phyloP scores from a whole-genome alignment of 53 echinoderm and acorn worm genomes.

The Mesocentrotus franciscanus region DNA sequence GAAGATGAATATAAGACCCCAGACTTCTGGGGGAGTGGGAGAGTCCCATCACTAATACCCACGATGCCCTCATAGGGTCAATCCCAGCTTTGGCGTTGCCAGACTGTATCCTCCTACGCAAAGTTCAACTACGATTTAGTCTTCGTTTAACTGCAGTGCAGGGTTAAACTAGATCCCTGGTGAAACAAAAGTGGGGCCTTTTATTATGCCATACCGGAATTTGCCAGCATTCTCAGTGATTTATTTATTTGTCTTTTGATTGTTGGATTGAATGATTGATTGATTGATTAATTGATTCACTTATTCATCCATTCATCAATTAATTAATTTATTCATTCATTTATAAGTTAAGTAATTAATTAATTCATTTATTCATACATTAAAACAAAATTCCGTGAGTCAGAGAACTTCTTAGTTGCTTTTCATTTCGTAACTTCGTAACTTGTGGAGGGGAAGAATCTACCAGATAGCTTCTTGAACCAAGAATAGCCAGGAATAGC shows the following conservation, averaged over 20 bases:
- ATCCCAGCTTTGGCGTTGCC: neutral
- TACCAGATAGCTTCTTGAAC: neutral
- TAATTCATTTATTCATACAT: no score
- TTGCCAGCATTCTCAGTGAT: neutral
- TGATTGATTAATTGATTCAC: no score
- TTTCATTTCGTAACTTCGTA: no score
- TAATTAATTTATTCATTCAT: no score
- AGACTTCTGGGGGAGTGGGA: neutral
- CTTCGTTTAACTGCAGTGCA: neutral
- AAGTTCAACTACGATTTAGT: neutral
- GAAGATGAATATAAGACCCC: neutral
- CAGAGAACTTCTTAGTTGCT: no score
- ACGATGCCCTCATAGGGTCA: neutral
- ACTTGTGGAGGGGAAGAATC: neutral
- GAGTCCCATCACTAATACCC: neutral
- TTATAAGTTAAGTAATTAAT: no score
- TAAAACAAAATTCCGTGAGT: no score
- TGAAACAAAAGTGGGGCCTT: neutral
- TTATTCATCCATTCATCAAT: no score
- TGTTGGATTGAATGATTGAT: no score
- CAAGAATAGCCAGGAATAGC: slow-evolving; percentile 29
- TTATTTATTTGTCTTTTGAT: neutral
- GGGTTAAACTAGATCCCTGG: neutral
- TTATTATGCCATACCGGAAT: neutral
- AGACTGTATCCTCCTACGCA: slow-evolving; percentile 24